Base-by-base conservation (phyloP, 1,140 invertebrate species). In the Atta cephalotes region DNA sequence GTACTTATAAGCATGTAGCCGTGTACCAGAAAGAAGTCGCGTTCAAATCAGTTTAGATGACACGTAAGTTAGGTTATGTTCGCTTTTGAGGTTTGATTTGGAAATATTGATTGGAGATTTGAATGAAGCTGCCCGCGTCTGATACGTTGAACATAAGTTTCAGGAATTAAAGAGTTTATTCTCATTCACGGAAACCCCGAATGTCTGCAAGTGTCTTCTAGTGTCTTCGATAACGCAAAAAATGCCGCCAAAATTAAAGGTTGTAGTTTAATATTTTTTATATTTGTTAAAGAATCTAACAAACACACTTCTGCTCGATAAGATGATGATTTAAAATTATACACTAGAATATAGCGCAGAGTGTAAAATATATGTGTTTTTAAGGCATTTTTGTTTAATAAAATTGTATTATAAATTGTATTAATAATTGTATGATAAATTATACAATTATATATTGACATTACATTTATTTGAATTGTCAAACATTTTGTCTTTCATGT, bases 221-320 rank as follows among this genome's bases (percentile, higher is more conserved):
- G 39, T 45, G 16, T 16, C 31, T 39, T 56, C 14, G 21, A 45
- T 45, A 45, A 39, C 9, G 35, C 3, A 12, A 49, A 25, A 35
- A 35, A 84, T 84, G 80, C 39, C 80, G 0, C 70, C 70, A 6
- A 60, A 58, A 80, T 70, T 70, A 62, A 84, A 84, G 80, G 80
- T 80, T 66, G 1, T 49, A 58, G 7, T 45, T 28, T 60, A 53
- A 25, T 66, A 60, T 65, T 45, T 70, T 49, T 28, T 9, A 7
- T 9, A 39, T 39, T 74, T 39, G 49, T 63, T 62, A 31, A 51
- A 53, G 28, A 49, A 16, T 81, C 10, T n/a, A 56, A 45, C 10
- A 45, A 45, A 45, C 39, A 35, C 31, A 35, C 35, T 39, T 7
- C 9, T 9, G 35, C 35, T 9, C 35, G 35, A 39, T 9, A 39